Base-by-base conservation (phyloP, 2,888 invertebrate genomes). In the Neelides folsomi region DNA sequence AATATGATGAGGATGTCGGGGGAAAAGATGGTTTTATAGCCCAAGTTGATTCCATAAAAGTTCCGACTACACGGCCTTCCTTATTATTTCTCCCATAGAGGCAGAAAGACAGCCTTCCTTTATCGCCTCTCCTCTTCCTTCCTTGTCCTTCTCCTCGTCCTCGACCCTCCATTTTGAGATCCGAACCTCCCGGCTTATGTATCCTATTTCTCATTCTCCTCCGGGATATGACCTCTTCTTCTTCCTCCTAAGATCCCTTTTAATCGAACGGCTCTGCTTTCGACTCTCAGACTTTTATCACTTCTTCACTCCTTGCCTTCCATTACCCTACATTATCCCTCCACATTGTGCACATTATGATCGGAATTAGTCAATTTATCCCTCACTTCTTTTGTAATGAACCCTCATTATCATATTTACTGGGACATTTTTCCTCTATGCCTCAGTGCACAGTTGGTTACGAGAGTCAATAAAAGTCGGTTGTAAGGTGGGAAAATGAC, bases 21-120 rank as follows among this genome's bases (percentile, higher is more conserved):
- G 47, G 41, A 42, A 52, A 41, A 40, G 51, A 47, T 40, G 51
- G 46, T 37, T 45, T 39, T 52, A 46, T 46, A 47, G 42, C n/a
- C 39, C 41, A 36, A 18, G 19, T 49, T 35, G 49, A 49, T 49
- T 36, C 42, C 49, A 42, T 49, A 49, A 49, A 49, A 49, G 49
- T 49, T 42, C 42, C 36, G 27, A 27, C 27, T 27, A 27, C 27
- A 27, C 27, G 27, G 27, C 27, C 27, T 27, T 27, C 27, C 27
- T 27, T 27, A 27, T 27, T 27, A 27, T 27, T 27, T 27, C 27
- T 7, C 27, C 20, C 34, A 44, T 44, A 20, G 34, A 12, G 44
- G 20, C n/a, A 44, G 27, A 44, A 27, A 27, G 34, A 20, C 44
- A 6, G 19, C n/a, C 7, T 15, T 13, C 44, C 34, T 44, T 19